Evolutionary conservation across 2,113 vertebrate species (phyloP), one percentile per base, ranked within the genome.

Genomic region (Chionomys nivalis): DNA sequence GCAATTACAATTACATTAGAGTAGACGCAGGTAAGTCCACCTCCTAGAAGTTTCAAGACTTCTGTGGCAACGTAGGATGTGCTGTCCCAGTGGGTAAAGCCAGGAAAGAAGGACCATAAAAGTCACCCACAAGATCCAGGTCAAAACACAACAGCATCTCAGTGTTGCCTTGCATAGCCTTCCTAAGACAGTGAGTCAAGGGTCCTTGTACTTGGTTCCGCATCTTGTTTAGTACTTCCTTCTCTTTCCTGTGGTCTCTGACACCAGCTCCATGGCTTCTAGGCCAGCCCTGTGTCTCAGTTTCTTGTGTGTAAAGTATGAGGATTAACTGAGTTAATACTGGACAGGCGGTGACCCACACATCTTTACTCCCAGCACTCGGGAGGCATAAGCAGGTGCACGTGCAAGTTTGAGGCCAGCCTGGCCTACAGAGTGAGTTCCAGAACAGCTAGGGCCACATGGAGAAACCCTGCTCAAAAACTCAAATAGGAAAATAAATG

Each of bases 271-370:
- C 42, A n/a, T 58, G 33, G 47, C 19, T 79, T 94, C 70, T 44
- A 87, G 63, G 47, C 65, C 44, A n/a, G n/a, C 31, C 52, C 68
- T 78, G 66, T 47, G 39, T 68, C 42, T 89, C 70, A n/a, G 5
- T 93, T 65, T 89, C 77, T 93, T 73, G 88, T 73, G 82, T 86
- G 17, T 72, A 94, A 91, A 78, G 36, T 94, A 28, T 66, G 39
- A 87, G 36, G 47, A 58, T 95, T 39, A 55, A 47, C n/a, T 73
- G 68, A 78, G 26, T 58, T 70, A 58, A 58, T 87, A 72, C 55
- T 85, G 42, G 10, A 10, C 36, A 11, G 49, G 19, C 11, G 21
- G 33, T n/a, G 49, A 33, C 36, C 33, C 4, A 3, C 17, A 33
- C 4, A 8, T 4, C 77, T 79, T 79, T 52, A 52, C 21, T 79